Evolutionary conservation across 2,113 vertebrate genomes (phyloP).

Genomic region (Colius striatus): DNA sequence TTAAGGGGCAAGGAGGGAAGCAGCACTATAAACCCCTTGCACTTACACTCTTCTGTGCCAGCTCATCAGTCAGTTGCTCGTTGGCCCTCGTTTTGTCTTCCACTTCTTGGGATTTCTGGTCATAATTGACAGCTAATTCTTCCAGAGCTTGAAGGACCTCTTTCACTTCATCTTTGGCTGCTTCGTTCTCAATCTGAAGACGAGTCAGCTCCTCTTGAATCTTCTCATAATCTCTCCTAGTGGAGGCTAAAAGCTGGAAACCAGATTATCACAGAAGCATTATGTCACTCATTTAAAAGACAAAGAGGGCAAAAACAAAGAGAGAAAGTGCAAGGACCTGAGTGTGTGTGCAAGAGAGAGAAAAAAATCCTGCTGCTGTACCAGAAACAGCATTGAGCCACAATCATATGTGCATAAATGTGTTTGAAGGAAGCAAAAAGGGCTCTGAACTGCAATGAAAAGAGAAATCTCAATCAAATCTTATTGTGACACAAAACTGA

Average conservation of each 20-base stretch:
- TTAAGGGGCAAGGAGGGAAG: background rate
- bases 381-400: background rate
- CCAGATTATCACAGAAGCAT: background rate
- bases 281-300: background rate
- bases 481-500: background rate
- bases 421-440: background rate
- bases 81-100: constrained; percentile 85
- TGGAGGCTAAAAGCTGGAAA: constrained; percentile 89
- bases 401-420: background rate
- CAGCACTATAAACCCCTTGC: constrained; percentile 30
- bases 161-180: constrained; percentile 93
- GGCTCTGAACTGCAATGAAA: background rate
- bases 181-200: constrained; percentile 91
- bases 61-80: constrained; percentile 85
- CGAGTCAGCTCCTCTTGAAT: constrained; percentile 93
- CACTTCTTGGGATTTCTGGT: constrained; percentile 93
- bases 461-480: background rate
- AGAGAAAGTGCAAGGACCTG: background rate
- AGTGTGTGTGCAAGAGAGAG: background rate
- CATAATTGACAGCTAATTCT: constrained; percentile 93
- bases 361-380: background rate
- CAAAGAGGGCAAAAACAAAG: background rate
- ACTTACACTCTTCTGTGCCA: constrained; percentile 85
- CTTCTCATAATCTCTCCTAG: constrained; percentile 89
- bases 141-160: constrained; percentile 95